Conservation (phyloP, 2,888 invertebrate genomes). For the Cephonodes hylas region DNA sequence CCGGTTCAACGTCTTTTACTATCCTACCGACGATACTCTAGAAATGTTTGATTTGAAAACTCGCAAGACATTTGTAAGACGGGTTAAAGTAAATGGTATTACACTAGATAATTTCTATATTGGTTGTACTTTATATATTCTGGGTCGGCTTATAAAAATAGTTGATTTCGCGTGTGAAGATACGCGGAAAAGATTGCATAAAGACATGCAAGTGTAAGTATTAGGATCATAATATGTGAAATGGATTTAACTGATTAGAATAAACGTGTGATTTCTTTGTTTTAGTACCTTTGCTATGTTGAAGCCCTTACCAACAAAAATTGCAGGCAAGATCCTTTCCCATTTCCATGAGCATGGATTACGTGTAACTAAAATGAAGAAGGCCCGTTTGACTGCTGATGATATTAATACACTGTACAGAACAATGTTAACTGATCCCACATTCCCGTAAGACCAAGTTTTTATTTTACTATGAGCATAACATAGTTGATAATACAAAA, state of each 20-base stretch:
- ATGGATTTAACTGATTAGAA: neutral
- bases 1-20: constrained; percentile 89
- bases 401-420: constrained; percentile 76
- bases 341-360: constrained; percentile 83
- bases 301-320: constrained; percentile 86
- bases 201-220: constrained; percentile 84
- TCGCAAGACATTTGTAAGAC: constrained; percentile 83
- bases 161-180: constrained; percentile 86
- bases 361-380: constrained; percentile 85
- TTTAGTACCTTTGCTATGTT: constrained; percentile 88
- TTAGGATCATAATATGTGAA: constrained; percentile 12
- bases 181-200: constrained; percentile 83
- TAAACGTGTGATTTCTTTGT: constrained; percentile 23
- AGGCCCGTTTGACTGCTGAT: constrained; percentile 84
- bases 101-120: constrained; percentile 85
- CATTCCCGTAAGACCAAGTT: constrained; percentile 85
- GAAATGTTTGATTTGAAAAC: constrained; percentile 88
- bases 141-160: constrained; percentile 87
- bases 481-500: no score
- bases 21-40: constrained; percentile 87
- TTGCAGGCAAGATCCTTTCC: constrained; percentile 88
- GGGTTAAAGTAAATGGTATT: constrained; percentile 85
- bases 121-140: constrained; percentile 86
- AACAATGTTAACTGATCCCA: constrained; percentile 58
- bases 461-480: no score